phyloP scores from a whole-genome alignment of 2,888 invertebrate genomes.

The Nomada lathburiana region DNA sequence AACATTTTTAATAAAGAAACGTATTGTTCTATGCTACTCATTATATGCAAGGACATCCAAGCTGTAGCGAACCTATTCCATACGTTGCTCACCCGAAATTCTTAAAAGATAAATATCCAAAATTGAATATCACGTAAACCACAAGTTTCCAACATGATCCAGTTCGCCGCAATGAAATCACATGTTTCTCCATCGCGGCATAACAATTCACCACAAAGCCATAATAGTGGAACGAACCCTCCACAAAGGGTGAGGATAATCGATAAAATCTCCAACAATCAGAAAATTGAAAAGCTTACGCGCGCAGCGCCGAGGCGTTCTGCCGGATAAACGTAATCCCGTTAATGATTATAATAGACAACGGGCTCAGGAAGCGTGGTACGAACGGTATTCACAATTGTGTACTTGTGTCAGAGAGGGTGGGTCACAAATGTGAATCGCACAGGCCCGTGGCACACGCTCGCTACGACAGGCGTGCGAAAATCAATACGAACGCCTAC shows the following conservation, averaged over 20 bases:
- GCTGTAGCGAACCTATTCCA: too few species aligned
- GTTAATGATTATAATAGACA: conserved; percentile 75
- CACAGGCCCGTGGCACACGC: conserved; percentile 55
- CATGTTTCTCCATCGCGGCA: conserved; percentile 7
- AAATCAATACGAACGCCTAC: conserved; percentile 69
- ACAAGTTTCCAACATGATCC: neutral
- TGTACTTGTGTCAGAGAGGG: conserved; percentile 54
- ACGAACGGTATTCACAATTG: conserved; percentile 62
- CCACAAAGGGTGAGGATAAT: neutral
- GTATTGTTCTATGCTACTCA: too few species aligned
- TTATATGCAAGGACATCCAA: too few species aligned
- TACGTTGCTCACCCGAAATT: too few species aligned
- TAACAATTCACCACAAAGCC: neutral
- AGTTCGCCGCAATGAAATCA: neutral
- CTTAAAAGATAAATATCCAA: too few species aligned
- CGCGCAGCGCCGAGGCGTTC: conserved; percentile 56
- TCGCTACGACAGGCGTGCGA: conserved; percentile 62
- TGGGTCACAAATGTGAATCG: conserved; percentile 68
- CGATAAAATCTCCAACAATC: conserved; percentile 46
- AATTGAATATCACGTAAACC: neutral
- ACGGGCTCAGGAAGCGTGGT: conserved; percentile 69
- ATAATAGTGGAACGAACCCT: neutral
- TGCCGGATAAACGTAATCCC: conserved; percentile 72
- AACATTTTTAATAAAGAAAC: too few species aligned
- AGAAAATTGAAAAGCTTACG: conserved; percentile 55